Percentiles rank a stretch among this genome's conserved stretches.
phyloP scores from a whole-genome alignment of 2,113 vertebrate species.

The Vireo altiloquus region DNA sequence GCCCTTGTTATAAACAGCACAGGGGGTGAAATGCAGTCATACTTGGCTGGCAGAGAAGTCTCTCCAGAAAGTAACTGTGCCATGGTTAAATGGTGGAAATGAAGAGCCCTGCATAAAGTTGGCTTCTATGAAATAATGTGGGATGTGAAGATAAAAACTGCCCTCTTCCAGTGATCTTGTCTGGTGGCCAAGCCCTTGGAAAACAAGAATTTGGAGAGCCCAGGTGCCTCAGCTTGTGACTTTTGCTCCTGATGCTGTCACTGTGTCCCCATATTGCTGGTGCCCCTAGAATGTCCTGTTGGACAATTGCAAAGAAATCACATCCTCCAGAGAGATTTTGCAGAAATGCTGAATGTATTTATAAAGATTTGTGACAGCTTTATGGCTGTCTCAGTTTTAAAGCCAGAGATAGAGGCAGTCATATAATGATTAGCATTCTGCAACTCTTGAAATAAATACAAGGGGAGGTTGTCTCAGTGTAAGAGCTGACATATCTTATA shows the following conservation, averaged over 20 bases:
- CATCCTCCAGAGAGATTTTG: not conserved
- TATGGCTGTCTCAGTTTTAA: not conserved
- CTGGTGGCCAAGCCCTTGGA: not conserved
- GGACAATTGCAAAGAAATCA: not conserved
- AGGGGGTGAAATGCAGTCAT: not conserved
- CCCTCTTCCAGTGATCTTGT: not conserved
- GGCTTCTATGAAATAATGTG: not conserved
- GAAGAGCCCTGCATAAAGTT: not conserved
- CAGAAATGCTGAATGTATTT: not conserved
- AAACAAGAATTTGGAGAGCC: not conserved
- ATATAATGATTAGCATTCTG: not conserved
- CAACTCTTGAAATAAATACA: not conserved
- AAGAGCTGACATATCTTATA: not conserved
- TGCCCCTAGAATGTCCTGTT: not conserved
- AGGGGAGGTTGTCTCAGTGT: rapidly evolving
- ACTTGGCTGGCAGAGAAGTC: not conserved
- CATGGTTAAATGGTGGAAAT: not conserved
- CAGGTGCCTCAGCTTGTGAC: not conserved
- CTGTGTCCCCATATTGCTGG: not conserved
- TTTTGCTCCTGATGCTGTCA: not conserved
- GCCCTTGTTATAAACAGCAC: not conserved
- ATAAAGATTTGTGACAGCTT: not conserved
- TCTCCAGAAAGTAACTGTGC: not conserved
- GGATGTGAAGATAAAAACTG: not conserved
- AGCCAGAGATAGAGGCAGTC: not conserved